Base-by-base conservation (phyloP, 1,140 invertebrate species). In the Drosophila teissieri region DNA sequence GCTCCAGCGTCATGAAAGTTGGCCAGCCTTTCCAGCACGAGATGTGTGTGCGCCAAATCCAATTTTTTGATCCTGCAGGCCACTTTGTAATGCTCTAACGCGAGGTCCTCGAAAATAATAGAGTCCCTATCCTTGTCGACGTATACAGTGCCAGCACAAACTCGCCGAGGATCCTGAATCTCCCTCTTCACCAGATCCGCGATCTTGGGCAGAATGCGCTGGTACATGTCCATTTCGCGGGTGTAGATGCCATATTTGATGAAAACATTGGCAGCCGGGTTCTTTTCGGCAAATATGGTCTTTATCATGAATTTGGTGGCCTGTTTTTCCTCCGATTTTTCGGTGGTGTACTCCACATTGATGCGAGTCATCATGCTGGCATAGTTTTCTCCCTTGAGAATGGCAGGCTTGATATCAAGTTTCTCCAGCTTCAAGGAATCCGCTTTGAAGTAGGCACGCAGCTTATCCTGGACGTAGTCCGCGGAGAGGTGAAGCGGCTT, bases 1-100 rank as follows among this genome's bases (percentile, higher is more conserved):
- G 79, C 70, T 1, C 70, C 78, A 2, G 65, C 48, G 0, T 94
- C 94, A 76, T 95, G 94, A 46, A 94, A 94, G 14, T 91, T 92
- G 0, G 94, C 94, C 19, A 95, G 70, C 12, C 92, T 93, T 44
- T 93, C 93, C 0, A 94, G 76, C 0, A 93, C 91, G 19, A 92
- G 65, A 27, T 92, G 92, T 0, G 93, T 78, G 56, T 94, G 93
- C 10, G 93, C 69, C 4, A 93, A 57, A 54, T 94, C 91, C 11
- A 95, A 62, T 12, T 94, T 93, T 51, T 92, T 89, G 8, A 92
- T 70, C 44, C 94, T 91, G 73, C 94, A 92, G 5, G 88, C 93
- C 91, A 94, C 93, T 3, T 83, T 79, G 74, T 94, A 95, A 2
- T 93, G 92, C 55, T 88, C 91, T 40, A 85, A 73, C 10, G 82